Conservation (phyloP, 2,113 vertebrate species). For the Cyprinus carpio region DNA sequence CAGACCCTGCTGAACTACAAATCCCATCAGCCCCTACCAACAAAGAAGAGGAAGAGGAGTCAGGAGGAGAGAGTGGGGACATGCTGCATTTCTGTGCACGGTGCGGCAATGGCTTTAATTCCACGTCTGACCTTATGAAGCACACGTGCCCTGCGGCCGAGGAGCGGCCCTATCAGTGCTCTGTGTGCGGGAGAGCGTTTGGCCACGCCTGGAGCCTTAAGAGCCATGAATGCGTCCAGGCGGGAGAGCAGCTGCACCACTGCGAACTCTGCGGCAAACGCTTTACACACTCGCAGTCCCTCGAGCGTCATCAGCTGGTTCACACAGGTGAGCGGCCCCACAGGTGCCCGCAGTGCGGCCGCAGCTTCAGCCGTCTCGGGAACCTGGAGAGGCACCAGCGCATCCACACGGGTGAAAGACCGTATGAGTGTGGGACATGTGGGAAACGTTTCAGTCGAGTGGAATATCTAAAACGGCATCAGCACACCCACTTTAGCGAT, state of each 20-base stretch:
- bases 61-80: constrained; percentile 62
- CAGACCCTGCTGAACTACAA: constrained; percentile 54
- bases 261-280: constrained; percentile 89
- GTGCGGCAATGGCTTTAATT: constrained; percentile 73
- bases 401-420: constrained; percentile 81
- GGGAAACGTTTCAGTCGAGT: constrained; percentile 85
- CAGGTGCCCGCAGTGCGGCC: constrained; percentile 76
- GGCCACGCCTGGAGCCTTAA: constrained; percentile 87
- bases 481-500: constrained; percentile 74
- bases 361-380: constrained; percentile 79
- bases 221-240: constrained; percentile 87
- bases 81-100: constrained; percentile 73
- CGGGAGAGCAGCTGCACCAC: constrained; percentile 85
- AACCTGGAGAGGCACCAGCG: constrained; percentile 82
- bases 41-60: constrained; percentile 56
- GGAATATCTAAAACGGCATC: constrained; percentile 83
- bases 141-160: constrained; percentile 76
- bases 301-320: constrained; percentile 90
- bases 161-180: constrained; percentile 77
- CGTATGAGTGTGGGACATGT: constrained; percentile 80
- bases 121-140: constrained; percentile 70
- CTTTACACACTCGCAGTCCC: constrained; percentile 89
- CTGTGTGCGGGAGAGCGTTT: constrained; percentile 83
- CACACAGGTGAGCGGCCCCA: constrained; percentile 86
- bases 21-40: constrained; percentile 62